Conservation (phyloP, 2,113 vertebrate genomes). For the Dendropsophus ebraccatus region DNA sequence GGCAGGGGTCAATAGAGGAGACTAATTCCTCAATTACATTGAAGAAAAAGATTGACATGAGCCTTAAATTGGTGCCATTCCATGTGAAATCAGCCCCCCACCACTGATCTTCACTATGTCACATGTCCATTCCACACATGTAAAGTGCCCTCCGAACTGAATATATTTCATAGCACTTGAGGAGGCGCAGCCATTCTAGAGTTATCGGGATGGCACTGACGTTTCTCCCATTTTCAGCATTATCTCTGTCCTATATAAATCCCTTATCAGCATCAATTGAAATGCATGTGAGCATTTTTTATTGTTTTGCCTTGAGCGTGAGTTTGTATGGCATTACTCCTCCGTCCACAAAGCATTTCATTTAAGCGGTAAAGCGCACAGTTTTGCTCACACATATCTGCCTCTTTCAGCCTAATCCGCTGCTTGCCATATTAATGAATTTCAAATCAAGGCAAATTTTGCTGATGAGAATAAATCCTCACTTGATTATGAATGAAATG, state of each 20-base stretch:
- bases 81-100: neutral
- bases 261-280: neutral
- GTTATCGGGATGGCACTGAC: neutral
- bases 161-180: neutral
- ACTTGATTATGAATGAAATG: constrained; percentile 66
- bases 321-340: constrained; percentile 11
- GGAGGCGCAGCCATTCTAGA: neutral
- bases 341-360: constrained; percentile 41
- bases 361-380: constrained; percentile 43
- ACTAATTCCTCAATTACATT: neutral
- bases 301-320: constrained; percentile 42
- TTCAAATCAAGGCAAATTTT: constrained; percentile 58
- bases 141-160: neutral
- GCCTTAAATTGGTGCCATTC: neutral
- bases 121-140: neutral
- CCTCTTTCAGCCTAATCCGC: constrained; percentile 62
- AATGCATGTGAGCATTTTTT: constrained; percentile 22
- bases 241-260: constrained; percentile 24
- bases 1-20: neutral
- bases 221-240: neutral
- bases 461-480: constrained; percentile 62
- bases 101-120: neutral
- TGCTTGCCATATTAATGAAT: constrained; percentile 65
- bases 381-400: constrained; percentile 36
- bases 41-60: no score